These are phyloP conservation scores for Brenthis ino DNA, from an alignment of 2,888 invertebrate genomes.

Conservation along the genomic window DNA sequence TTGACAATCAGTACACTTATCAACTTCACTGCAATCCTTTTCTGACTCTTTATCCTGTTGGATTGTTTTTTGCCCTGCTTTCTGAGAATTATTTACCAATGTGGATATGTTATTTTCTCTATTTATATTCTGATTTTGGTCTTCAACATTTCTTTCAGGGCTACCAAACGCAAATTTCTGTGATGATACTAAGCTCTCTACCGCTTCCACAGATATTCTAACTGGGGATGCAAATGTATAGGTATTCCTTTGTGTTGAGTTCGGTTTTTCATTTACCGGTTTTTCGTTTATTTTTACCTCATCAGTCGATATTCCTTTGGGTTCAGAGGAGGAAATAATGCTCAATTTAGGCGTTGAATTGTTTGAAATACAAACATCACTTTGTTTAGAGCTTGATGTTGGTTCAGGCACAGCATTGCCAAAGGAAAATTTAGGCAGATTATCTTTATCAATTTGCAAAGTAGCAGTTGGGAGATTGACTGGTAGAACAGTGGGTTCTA, in stretches of 20 bases:
- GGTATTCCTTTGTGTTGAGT: neutral
- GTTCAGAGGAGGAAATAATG: neutral
- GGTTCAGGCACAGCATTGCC: slow-evolving; percentile 31
- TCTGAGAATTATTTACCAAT: neutral
- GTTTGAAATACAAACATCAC: neutral
- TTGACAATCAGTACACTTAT: slow-evolving; percentile 53
- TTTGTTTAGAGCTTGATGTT: neutral
- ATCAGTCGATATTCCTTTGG: neutral
- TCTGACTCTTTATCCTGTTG: slow-evolving; percentile 46
- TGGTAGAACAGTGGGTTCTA: slow-evolving; percentile 45
- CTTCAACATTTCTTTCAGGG: slow-evolving; percentile 47
- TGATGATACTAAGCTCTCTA: slow-evolving; percentile 37
- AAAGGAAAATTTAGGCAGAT: slow-evolving; percentile 63
- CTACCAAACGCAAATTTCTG: slow-evolving; percentile 56
- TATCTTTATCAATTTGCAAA: slow-evolving; percentile 60
- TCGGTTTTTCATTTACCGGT: neutral
- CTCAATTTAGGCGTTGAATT: neutral
- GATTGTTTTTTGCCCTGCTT: neutral
- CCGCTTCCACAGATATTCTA: slow-evolving; percentile 48
- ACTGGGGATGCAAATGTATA: slow-evolving; percentile 63
- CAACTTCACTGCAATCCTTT: slow-evolving; percentile 21
- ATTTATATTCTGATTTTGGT: neutral
- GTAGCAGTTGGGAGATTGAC: slow-evolving; percentile 57
- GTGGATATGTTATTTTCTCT: neutral
- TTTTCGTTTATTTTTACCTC: neutral